These are phyloP conservation scores for Ancistrus triradiatus DNA, from an alignment of 2,113 vertebrate genomes.

Conservation along the genomic window DNA sequence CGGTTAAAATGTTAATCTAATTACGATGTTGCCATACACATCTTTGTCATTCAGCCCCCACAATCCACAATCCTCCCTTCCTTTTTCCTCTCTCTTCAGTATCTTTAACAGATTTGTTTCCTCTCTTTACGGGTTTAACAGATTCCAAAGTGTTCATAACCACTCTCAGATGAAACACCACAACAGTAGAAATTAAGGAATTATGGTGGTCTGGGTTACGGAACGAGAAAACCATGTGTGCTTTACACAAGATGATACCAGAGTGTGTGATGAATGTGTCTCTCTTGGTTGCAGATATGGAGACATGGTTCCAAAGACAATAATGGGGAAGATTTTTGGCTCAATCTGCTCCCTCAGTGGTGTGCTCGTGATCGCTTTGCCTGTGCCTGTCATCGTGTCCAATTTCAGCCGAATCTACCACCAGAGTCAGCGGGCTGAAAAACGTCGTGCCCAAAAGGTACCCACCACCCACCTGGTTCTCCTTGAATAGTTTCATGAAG, in stretches of 20 bases:
- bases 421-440: constrained; percentile 94
- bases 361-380: constrained; percentile 92
- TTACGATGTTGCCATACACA: background rate
- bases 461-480: background rate
- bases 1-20: background rate
- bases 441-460: constrained; percentile 93
- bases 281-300: constrained; percentile 77
- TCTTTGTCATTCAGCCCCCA: too few relatives aligned
- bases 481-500: background rate
- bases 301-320: constrained; percentile 97
- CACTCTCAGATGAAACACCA: too few relatives aligned
- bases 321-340: constrained; percentile 93
- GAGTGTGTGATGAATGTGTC: background rate
- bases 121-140: too few relatives aligned
- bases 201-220: too few relatives aligned
- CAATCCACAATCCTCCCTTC: too few relatives aligned
- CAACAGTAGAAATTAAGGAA: too few relatives aligned
- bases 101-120: too few relatives aligned
- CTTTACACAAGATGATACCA: too few relatives aligned
- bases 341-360: constrained; percentile 94
- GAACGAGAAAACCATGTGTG: too few relatives aligned
- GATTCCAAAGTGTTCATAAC: too few relatives aligned
- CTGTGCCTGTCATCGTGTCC: constrained; percentile 95
- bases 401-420: constrained; percentile 99
- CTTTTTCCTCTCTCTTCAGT: too few relatives aligned